These are phyloP conservation scores for Brachyrhaphis roseni DNA, from an alignment of 2,797 vertebrate species.

Conservation along the genomic window DNA sequence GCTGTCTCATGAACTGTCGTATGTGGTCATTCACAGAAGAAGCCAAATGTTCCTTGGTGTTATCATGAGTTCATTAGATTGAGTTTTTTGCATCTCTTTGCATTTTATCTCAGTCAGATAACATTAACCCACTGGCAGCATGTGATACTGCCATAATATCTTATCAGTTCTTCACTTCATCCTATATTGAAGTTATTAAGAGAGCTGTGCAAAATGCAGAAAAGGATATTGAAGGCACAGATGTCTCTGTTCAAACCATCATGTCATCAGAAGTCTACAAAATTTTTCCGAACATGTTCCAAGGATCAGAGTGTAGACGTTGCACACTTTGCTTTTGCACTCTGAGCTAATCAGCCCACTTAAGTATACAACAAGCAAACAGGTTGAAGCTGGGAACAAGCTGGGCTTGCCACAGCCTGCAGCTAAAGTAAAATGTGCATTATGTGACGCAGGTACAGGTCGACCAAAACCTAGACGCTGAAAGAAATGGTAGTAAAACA, in stretches of 20 bases:
- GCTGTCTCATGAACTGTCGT: neutral
- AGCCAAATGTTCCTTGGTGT: neutral
- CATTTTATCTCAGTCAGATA: neutral
- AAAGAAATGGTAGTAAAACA: neutral
- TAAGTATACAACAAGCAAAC: neutral
- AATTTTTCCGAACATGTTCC: neutral
- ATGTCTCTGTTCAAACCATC: constrained; percentile 5
- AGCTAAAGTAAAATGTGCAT: neutral
- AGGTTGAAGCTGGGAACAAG: constrained; percentile 3
- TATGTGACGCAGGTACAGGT: neutral
- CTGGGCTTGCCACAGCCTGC: constrained; percentile 5
- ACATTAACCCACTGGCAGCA: neutral
- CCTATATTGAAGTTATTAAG: neutral
- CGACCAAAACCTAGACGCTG: neutral
- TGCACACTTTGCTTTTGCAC: constrained; percentile 12
- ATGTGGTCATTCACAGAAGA: constrained; percentile 15
- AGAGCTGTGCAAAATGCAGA: neutral
- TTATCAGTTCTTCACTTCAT: neutral
- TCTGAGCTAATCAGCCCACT: neutral
- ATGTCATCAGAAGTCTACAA: constrained; percentile 5
- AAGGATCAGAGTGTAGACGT: constrained; percentile 12
- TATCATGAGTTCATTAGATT: constrained; percentile 12
- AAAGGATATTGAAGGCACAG: neutral
- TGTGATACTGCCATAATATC: neutral
- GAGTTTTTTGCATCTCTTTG: neutral